Percentiles rank a stretch among this genome's conserved stretches.
These are phyloP conservation scores for Perca fluviatilis DNA, from an alignment of 2,113 vertebrate species.

Conservation along the genomic window DNA sequence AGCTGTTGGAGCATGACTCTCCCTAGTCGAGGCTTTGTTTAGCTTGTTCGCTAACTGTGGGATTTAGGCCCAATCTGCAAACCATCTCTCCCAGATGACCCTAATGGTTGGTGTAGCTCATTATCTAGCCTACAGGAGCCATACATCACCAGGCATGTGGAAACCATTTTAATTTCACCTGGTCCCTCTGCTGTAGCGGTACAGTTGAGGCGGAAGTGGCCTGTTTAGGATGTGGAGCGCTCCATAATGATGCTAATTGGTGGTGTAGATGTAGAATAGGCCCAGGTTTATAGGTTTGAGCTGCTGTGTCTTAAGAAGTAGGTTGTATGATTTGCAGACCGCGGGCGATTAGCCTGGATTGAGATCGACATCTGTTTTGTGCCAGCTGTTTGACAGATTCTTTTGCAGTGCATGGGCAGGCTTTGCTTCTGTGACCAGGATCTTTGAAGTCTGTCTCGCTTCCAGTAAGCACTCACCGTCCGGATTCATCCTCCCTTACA, in stretches of 20 bases:
- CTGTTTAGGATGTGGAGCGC: slow-evolving; percentile 19
- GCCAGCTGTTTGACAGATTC: slow-evolving; percentile 59
- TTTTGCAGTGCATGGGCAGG: slow-evolving; percentile 19
- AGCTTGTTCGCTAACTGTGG: slow-evolving; percentile 31
- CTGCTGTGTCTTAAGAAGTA: slow-evolving; percentile 10
- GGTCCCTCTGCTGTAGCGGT: slow-evolving; percentile 24
- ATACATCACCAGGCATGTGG: slow-evolving; percentile 64
- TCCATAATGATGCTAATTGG: slow-evolving; percentile 44
- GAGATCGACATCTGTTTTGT: slow-evolving; percentile 29
- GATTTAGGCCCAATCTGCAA: slow-evolving; percentile 52
- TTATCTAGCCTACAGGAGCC: slow-evolving; percentile 51
- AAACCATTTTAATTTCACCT: slow-evolving; percentile 65
- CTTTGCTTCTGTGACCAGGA: slow-evolving; percentile 40
- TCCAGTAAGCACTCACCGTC: slow-evolving; percentile 44
- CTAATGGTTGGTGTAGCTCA: slow-evolving; percentile 38
- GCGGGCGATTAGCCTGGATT: slow-evolving; percentile 37
- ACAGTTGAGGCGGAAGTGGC: slow-evolving; percentile 40
- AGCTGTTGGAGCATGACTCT: slow-evolving; percentile 37
- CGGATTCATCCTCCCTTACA: slow-evolving; percentile 30
- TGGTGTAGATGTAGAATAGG: slow-evolving; percentile 26
- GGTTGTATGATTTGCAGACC: slow-evolving; percentile 29
- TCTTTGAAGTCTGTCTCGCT: slow-evolving; percentile 66
- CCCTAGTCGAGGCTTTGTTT: slow-evolving; percentile 42
- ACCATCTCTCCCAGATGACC: slow-evolving; percentile 41
- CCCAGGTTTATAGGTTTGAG: slow-evolving; percentile 22